Evolutionary conservation across 2,113 vertebrate genomes (phyloP), one percentile per base, ranked within the genome.

Genomic region (Cairina moschata): DNA sequence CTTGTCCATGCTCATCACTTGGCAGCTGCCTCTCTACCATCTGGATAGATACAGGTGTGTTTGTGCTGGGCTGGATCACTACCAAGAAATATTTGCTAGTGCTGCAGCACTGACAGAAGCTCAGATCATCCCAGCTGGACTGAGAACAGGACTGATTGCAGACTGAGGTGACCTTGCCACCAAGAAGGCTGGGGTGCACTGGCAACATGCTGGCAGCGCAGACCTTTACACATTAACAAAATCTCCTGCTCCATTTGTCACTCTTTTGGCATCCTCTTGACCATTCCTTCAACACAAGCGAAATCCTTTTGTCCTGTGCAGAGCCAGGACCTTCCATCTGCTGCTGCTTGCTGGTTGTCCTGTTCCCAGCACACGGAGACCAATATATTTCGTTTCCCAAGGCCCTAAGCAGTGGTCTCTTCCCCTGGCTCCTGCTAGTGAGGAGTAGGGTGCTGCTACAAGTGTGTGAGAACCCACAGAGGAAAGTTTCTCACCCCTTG

Each of bases 121-220:
- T 75, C 1, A 0, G 21, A 52, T 56, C 46, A 52, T 56, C 46
- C 50, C 67, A 89, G 25, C 29, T 62, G 72, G 56, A 46, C 40
- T 17, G 50, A 83, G 44, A 31, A 42, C 11, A n/a, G 73, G 26
- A 31, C 26, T 22, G n/a, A 17, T n/a, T 20, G 44, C 36, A 80
- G 68, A 17, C 5, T 11, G 13, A 40, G 26, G 52, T 16, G 46
- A 34, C 46, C 44, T 40, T 56, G 48, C 10, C 20, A 22, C 54
- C n/a, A 20, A 48, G 63, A 44, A 55, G 40, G 25, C 22, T 42
- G 26, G 56, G 10, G 5, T 67, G 22, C 52, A 9, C 23, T 66
- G 60, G 9, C 48, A 82, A 13, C 29, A 38, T 6, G 1, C 48
- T 0, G 0, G 29, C 63, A 62, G 44, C 44, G 34, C n/a, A 58